Base-by-base conservation (phyloP, 2,113 vertebrate genomes). In the Sorex araneus region DNA sequence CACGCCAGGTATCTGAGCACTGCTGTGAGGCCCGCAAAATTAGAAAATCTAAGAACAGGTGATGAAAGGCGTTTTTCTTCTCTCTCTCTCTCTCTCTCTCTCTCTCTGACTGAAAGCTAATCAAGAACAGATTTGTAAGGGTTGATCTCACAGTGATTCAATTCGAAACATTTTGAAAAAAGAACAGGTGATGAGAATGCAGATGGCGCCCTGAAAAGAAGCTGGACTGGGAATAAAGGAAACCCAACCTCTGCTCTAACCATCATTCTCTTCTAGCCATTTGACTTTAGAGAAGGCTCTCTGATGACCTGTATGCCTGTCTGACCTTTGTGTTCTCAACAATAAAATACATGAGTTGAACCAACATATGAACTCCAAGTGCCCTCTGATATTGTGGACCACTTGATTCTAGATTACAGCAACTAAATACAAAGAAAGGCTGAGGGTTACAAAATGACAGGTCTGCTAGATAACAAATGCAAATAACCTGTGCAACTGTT, bases 401-500 rank as follows among this genome's bases (percentile, higher is more conserved):
- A 89, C 87, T 90, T 74, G 32, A 92, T 88, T 92, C 80, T 64
- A 83, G 86, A 63, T 89, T 73, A 83, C 45, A 88, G 57, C 34
- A 92, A 67, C 43, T 54, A 66, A 90, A 57, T 64, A 87, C 81
- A 70, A 60, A 84, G 76, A 50, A 94, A 92, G 73, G 84, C 54
- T 71, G 40, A 90, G 67, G 73, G 50, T 92, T 93, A 93, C 88
- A 81, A 85, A 96, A 90, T 93, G 88, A 93, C 0, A 0, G 82
- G 90, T 94, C 67, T 93, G 7, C 88, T 78, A 74, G 77, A 73
- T 87, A 96, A 83, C 86, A 47, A 81, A 83, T 86, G 78, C 94
- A 94, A 94, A 94, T 88, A 95, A 23, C 75, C 34, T 88, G 69
- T 0, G 0, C 50, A 87, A 89, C 67, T 90, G 70, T 94, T 93